Evolutionary conservation across 2,113 vertebrate species (phyloP).

Genomic region (Rhinichthys klamathensis): DNA sequence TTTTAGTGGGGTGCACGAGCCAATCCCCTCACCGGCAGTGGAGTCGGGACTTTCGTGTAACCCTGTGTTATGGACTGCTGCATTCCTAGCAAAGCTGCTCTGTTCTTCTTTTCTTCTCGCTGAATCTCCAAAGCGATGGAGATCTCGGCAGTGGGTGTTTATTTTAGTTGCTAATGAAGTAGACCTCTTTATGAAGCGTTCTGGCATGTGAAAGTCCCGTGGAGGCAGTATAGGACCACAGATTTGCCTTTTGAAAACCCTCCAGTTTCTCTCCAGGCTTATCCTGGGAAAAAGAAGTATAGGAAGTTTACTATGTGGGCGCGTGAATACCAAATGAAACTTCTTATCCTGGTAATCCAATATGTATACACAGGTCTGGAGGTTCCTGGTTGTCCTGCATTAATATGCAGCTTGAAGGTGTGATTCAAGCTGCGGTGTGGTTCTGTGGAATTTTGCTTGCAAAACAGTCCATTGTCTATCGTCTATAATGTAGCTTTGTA

Average conservation of each 20-base stretch:
- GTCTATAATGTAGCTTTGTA: background rate
- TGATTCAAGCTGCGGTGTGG: too few relatives aligned
- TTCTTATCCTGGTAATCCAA: background rate
- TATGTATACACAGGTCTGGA: background rate
- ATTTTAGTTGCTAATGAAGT: background rate
- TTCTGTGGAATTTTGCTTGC: background rate
- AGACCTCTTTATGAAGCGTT: background rate
- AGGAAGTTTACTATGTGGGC: background rate
- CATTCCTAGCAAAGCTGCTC: slow-evolving; percentile 36
- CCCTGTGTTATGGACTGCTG: slow-evolving; percentile 37
- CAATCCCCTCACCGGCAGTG: slow-evolving; percentile 18
- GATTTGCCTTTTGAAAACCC: background rate
- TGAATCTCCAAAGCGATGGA: background rate
- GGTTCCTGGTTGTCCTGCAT: background rate
- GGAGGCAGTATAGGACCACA: background rate
- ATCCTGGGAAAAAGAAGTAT: background rate
- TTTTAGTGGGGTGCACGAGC: background rate
- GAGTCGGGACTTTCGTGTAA: slow-evolving; percentile 9
- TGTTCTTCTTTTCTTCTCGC: background rate
- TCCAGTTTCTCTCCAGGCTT: background rate
- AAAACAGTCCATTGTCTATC: background rate
- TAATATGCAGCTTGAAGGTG: background rate
- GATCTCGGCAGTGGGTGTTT: background rate
- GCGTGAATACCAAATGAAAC: background rate
- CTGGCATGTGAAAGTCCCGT: background rate